These are phyloP conservation scores for Meloidogyne exigua DNA, from an alignment of 1,140 invertebrate species.

Conservation along the genomic window DNA sequence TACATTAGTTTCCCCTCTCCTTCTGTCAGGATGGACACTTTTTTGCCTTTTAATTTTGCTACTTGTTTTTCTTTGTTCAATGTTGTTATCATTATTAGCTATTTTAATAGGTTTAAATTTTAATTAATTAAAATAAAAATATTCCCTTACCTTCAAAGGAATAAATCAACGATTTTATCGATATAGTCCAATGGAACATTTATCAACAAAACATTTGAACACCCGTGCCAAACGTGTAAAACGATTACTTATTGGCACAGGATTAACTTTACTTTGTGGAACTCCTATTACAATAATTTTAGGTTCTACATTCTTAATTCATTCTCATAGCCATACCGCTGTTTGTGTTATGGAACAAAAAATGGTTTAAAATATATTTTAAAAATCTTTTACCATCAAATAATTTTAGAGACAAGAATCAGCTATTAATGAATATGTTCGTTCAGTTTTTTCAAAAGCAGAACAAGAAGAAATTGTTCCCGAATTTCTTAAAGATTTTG, in stretches of 20 bases:
- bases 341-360: constrained; percentile 6
- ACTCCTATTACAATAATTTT: constrained; percentile 8
- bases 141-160: neutral
- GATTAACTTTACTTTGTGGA: neutral
- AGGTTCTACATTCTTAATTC: neutral
- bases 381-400: neutral
- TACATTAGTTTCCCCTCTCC: neutral
- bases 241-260: neutral
- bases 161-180: constrained; percentile 5
- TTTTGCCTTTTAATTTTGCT: neutral
- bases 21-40: neutral
- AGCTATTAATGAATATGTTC: neutral
- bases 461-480: neutral
- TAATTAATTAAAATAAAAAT: neutral
- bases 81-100: constrained; percentile 6
- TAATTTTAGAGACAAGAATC: neutral
- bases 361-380: neutral
- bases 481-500: constrained; percentile 1
- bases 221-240: neutral
- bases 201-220: constrained; percentile 3
- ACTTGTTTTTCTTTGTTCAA: neutral
- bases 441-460: neutral
- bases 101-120: constrained; percentile 2
- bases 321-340: neutral
- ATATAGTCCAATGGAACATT: constrained; percentile 9